Percentiles rank a stretch among this genome's conserved stretches.
These are phyloP conservation scores for Leptestheria dahalacensis DNA, from an alignment of 1,140 invertebrate genomes.

Conservation along the genomic window DNA sequence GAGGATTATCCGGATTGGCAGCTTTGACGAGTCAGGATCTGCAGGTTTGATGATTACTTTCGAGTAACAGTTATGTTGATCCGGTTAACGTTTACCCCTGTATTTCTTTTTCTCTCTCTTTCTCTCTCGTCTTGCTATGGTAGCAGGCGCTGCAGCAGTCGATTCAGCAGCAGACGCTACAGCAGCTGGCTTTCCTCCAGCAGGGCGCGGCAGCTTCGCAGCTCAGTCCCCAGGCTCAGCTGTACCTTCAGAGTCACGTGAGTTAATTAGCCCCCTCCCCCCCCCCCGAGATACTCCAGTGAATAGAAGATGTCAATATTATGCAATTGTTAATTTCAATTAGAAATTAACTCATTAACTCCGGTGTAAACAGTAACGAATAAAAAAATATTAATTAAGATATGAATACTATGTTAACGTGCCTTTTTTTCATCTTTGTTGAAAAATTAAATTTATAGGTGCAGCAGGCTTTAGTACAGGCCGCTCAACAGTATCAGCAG, in stretches of 20 bases:
- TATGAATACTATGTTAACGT: too few relatives aligned
- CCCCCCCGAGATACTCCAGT: too few relatives aligned
- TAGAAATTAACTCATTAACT: slow-evolving; percentile 17
- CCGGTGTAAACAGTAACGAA: too few relatives aligned
- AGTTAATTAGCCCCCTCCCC: too few relatives aligned
- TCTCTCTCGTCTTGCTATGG: not conserved
- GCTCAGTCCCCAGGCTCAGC: slow-evolving; percentile 46
- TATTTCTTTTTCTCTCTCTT: slow-evolving; percentile 1
- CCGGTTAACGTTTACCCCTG: not conserved
- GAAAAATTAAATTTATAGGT: slow-evolving; percentile 31
- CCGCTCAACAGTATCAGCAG: slow-evolving; percentile 64
- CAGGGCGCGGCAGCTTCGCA: slow-evolving; percentile 37
- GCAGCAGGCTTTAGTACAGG: slow-evolving; percentile 61
- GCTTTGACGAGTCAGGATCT: slow-evolving; percentile 42
- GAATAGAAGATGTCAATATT: too few relatives aligned
- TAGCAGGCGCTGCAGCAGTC: slow-evolving; percentile 40
- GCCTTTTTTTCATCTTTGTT: slow-evolving; percentile 12
- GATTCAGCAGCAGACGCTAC: slow-evolving; percentile 44
- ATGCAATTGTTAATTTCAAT: slow-evolving; percentile 19
- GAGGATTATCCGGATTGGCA: slow-evolving; percentile 32
- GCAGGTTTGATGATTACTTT: slow-evolving; percentile 24
- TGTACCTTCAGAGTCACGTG: slow-evolving; percentile 68
- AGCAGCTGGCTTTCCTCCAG: slow-evolving; percentile 53
- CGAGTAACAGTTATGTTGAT: not conserved
- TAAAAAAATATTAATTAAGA: too few relatives aligned